These are phyloP conservation scores for Pachyrhynchus sulphureomaculatus DNA, from an alignment of 1,140 invertebrate genomes.

Conservation along the genomic window DNA sequence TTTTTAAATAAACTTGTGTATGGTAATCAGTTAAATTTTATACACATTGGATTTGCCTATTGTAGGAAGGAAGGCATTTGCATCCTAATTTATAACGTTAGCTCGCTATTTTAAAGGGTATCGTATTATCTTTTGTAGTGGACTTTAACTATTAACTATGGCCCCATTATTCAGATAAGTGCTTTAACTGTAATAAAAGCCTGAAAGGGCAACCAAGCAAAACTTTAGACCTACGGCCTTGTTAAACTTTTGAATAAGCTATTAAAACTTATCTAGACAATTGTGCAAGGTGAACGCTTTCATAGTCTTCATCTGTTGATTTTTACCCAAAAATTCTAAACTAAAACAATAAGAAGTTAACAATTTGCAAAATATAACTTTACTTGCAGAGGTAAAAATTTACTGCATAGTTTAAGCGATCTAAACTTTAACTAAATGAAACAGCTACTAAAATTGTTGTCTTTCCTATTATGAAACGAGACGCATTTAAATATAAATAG, in stretches of 20 bases:
- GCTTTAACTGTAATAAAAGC: conserved; percentile 11
- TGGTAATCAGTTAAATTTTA: too few species aligned
- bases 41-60: too few species aligned
- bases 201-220: conserved; percentile 3
- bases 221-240: conserved; percentile 8
- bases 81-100: conserved; percentile 1
- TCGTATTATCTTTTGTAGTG: conserved; percentile 21
- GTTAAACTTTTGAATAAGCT: conserved; percentile 8
- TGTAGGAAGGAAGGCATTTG: background rate
- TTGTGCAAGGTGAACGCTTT: background rate
- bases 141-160: conserved; percentile 15
- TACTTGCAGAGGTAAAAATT: too few species aligned
- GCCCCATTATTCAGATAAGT: conserved; percentile 12
- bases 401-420: too few species aligned
- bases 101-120: conserved; percentile 4
- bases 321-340: too few species aligned
- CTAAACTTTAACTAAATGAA: too few species aligned
- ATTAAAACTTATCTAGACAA: conserved; percentile 13
- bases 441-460: too few species aligned
- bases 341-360: too few species aligned
- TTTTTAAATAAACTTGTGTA: too few species aligned
- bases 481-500: too few species aligned
- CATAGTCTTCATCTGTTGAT: background rate
- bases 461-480: too few species aligned
- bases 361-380: too few species aligned